Percentiles rank a stretch among this genome's conserved stretches.
These are phyloP conservation scores for Orthosia incerta DNA, from an alignment of 2,888 invertebrate genomes.

Conservation along the genomic window DNA sequence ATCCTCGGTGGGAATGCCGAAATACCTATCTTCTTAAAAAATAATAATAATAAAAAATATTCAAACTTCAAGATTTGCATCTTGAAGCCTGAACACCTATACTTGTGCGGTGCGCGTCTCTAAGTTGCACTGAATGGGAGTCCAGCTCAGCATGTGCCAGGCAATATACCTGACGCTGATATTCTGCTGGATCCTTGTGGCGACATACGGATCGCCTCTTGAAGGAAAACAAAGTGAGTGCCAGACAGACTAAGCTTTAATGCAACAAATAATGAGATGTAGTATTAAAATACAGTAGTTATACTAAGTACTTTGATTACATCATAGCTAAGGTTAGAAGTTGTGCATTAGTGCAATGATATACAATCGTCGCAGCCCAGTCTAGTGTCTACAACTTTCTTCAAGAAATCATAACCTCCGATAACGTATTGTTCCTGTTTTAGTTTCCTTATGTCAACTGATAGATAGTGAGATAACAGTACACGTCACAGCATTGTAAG, in stretches of 20 bases:
- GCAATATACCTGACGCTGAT: no score
- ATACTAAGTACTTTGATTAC: not conserved
- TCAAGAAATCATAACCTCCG: constrained; percentile 5
- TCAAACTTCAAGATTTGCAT: no score
- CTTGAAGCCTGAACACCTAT: no score
- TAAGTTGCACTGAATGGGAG: no score
- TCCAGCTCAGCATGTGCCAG: no score
- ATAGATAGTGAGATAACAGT: constrained; percentile 11
- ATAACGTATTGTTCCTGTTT: not conserved
- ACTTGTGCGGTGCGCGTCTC: no score
- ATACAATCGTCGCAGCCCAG: not conserved
- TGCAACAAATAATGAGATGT: not conserved
- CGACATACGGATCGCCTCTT: constrained; percentile 30
- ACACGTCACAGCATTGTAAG: not conserved
- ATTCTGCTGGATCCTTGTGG: no score
- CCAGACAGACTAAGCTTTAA: constrained; percentile 10
- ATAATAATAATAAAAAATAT: no score
- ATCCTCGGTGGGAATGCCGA: no score
- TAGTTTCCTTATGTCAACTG: constrained; percentile 16
- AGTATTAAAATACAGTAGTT: not conserved
- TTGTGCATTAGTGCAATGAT: not conserved
- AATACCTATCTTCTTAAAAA: no score
- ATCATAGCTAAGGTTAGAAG: not conserved
- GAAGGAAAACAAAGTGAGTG: constrained; percentile 14
- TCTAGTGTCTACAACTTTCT: not conserved